Base-by-base conservation (phyloP, 2,888 invertebrate species). In the Reticulitermes lucifugus region DNA sequence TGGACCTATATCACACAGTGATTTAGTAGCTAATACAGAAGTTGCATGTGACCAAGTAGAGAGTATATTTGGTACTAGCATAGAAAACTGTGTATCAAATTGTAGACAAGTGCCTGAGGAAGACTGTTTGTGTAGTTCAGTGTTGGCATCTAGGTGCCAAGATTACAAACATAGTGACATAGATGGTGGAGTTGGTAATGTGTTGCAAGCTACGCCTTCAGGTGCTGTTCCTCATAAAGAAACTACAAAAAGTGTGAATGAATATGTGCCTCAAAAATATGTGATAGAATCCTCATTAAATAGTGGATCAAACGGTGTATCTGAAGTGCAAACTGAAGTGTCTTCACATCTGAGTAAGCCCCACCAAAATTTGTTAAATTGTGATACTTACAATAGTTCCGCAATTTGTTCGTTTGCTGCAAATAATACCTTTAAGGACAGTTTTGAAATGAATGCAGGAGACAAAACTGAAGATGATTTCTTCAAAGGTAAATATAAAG, bases 201-300 rank as follows among this genome's bases (percentile, higher is more conserved):
- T 60, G 60, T 60, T 60, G 60, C 12, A 14, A 51, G 51, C 65
- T 65, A 6, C 10, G 14, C 14, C 5, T 1, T 55, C 4, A 18
- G 55, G 55, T 65, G 65, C n/a, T 25, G n/a, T 65, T 65, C 65
- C 65, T 65, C 65, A n/a, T 65, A n/a, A 65, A 73, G 41, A 73
- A 41, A 41, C 41, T 35, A 1, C 7, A 41, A 77, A 43, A 41
- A 46, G 77, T 77, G n/a, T 77, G n/a, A 46, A 14, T 46, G 77
- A 77, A 0, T 43, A 81, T 65, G 81, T 81, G 81, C 81, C 81
- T 81, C 81, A 81, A n/a, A 81, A 41, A 41, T 10, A 70, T 81
- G 81, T 81, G 81, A 81, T 81, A 81, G 81, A 81, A 25, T 43
- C 35, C 14, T 70, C 65, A 12, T 35, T 65, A 81, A 7, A 22